These are phyloP conservation scores for Homarus americanus DNA, from an alignment of 1,140 invertebrate genomes.

Conservation along the genomic window DNA sequence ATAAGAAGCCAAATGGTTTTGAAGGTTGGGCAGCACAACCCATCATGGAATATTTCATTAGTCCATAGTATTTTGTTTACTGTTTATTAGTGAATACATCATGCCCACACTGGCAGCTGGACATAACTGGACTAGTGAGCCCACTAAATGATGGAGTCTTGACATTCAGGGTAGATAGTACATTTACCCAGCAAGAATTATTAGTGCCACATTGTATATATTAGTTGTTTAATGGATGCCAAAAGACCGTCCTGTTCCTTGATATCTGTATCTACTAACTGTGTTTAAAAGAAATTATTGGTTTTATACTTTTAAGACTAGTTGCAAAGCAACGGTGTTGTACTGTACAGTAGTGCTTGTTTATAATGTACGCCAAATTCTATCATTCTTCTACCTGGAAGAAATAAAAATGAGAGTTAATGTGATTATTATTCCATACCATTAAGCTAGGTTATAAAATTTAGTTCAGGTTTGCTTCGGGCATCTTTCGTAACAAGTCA, in stretches of 20 bases:
- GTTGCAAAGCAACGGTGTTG: conserved; percentile 70
- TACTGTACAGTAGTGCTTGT: conserved; percentile 72
- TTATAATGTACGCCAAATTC: conserved; percentile 71
- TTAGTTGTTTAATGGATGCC: conserved; percentile 66
- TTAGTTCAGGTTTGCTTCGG: too few species aligned
- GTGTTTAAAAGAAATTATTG: conserved; percentile 59
- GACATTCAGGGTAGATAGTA: conserved; percentile 13
- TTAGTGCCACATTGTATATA: conserved; percentile 70
- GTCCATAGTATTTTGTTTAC: conserved; percentile 10
- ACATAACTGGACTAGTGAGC: conserved; percentile 10
- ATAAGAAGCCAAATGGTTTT: conserved; percentile 62
- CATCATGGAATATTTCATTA: conserved; percentile 21
- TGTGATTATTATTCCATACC: not conserved
- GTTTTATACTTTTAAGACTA: conserved; percentile 66
- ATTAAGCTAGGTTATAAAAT: too few species aligned
- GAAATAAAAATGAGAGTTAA: conserved; percentile 65
- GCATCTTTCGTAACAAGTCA: too few species aligned
- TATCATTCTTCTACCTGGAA: conserved; percentile 67
- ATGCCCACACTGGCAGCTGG: conserved; percentile 30
- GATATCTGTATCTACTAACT: conserved; percentile 64
- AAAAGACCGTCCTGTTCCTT: conserved; percentile 72
- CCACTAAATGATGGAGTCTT: not conserved
- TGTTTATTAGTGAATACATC: conserved; percentile 2
- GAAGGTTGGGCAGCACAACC: conserved; percentile 64
- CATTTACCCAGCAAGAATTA: conserved; percentile 33